phyloP scores from a whole-genome alignment of 2,888 invertebrate genomes.

The Habrosyne pyritoides region DNA sequence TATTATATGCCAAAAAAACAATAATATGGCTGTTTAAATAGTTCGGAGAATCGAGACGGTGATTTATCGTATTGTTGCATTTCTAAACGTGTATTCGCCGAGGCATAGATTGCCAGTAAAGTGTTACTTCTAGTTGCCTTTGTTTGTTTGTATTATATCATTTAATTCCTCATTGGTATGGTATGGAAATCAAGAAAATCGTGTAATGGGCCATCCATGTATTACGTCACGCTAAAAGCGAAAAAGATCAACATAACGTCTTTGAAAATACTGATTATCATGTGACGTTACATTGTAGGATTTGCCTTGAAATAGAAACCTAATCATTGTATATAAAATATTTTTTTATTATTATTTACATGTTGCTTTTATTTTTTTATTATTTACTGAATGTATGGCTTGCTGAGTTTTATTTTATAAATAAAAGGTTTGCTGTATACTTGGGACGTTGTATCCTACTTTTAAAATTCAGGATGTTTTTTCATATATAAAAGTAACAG shows the following conservation, averaged over 20 bases:
- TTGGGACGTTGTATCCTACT: constrained; percentile 26
- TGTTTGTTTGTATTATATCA: constrained; percentile 10
- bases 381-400: constrained; percentile 72
- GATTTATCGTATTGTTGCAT: not conserved
- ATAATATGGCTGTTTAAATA: not conserved
- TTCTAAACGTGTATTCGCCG: not conserved
- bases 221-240: not conserved
- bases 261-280: not conserved
- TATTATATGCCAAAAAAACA: not conserved
- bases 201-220: not conserved
- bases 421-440: constrained; percentile 40
- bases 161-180: constrained; percentile 14
- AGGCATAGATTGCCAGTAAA: not conserved
- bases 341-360: constrained; percentile 70
- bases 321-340: constrained; percentile 73
- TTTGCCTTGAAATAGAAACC: constrained; percentile 33
- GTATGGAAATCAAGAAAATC: not conserved
- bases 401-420: constrained; percentile 53
- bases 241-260: too few relatives aligned
- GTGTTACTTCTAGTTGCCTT: constrained; percentile 12
- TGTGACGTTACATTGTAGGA: not conserved
- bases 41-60: not conserved
- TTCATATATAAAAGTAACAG: constrained; percentile 9
- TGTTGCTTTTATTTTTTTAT: constrained; percentile 69
- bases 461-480: constrained; percentile 14